Evolutionary conservation across 2,888 invertebrate genomes (phyloP).

Genomic region (Kuschelorhynchus macadamiae): DNA sequence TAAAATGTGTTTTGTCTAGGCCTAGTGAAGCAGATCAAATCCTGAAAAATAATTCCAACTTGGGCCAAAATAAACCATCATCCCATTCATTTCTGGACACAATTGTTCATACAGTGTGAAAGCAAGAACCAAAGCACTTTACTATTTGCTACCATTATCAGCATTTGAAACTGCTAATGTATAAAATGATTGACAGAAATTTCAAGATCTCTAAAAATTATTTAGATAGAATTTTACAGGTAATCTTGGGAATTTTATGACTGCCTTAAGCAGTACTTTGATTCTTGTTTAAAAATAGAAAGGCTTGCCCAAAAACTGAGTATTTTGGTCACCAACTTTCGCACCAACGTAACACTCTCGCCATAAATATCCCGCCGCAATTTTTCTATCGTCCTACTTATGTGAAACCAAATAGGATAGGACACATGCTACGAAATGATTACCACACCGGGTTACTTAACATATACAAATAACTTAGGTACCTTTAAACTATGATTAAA

Average conservation of each 20-base stretch:
- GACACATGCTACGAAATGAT: slow-evolving; percentile 51
- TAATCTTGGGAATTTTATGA: too few species aligned
- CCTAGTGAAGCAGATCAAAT: neutral
- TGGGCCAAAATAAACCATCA: neutral
- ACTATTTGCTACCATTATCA: too few species aligned
- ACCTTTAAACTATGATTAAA: slow-evolving; percentile 61
- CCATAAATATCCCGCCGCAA: slow-evolving; percentile 39
- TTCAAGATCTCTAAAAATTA: neutral
- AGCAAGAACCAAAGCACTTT: neutral
- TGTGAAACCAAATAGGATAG: slow-evolving; percentile 39
- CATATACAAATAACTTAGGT: slow-evolving; percentile 66
- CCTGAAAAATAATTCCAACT: slow-evolving; percentile 3
- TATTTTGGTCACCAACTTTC: slow-evolving; percentile 17
- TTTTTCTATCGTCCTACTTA: slow-evolving; percentile 43
- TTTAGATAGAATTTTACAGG: neutral
- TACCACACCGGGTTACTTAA: slow-evolving; percentile 63
- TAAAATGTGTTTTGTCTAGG: slow-evolving; percentile 1
- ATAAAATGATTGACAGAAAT: too few species aligned
- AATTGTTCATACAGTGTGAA: too few species aligned
- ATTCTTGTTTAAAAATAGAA: too few species aligned
- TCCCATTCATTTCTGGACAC: neutral
- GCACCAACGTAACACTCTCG: slow-evolving; percentile 28
- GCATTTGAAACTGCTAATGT: too few species aligned
- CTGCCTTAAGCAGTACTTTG: too few species aligned
- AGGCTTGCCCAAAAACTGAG: neutral